phyloP scores from a whole-genome alignment of 2,888 invertebrate species.

The Archips xylosteana region DNA sequence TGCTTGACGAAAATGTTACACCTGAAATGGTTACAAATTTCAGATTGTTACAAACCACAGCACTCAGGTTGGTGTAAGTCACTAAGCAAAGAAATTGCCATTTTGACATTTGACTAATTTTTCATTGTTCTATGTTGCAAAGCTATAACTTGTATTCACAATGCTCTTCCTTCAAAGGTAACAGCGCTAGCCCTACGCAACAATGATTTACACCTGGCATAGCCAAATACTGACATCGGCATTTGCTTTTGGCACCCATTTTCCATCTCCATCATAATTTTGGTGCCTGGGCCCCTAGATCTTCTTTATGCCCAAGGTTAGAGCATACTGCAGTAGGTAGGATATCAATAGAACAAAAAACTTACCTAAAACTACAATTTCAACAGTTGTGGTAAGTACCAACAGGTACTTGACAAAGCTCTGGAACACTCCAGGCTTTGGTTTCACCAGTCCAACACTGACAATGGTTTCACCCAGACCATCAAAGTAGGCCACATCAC shows the following conservation, averaged over 20 bases:
- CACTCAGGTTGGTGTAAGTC: not conserved
- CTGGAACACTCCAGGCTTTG: conserved; percentile 95
- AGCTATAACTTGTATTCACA: no score
- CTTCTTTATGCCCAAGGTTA: not conserved
- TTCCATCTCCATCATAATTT: no score
- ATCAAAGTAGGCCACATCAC: conserved; percentile 98
- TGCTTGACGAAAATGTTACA: conserved; percentile 84
- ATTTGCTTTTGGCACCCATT: no score
- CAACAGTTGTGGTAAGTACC: conserved; percentile 96
- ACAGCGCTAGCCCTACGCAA: no score
- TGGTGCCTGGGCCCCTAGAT: not conserved
- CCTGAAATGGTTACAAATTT: conserved; percentile 58
- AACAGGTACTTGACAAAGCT: conserved; percentile 95
- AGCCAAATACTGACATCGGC: no score
- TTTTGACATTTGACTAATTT: no score
- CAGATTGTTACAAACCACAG: not conserved
- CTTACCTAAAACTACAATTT: conserved; percentile 95
- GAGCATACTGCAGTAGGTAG: not conserved
- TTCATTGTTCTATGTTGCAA: no score
- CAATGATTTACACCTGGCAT: no score
- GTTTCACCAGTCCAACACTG: conserved; percentile 95
- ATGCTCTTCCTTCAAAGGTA: no score
- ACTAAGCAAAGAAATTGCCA: no score
- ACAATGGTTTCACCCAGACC: conserved; percentile 97
- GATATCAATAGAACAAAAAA: not conserved